Evolutionary conservation across 1,140 invertebrate genomes (phyloP).

Genomic region (Bombus superbus): DNA sequence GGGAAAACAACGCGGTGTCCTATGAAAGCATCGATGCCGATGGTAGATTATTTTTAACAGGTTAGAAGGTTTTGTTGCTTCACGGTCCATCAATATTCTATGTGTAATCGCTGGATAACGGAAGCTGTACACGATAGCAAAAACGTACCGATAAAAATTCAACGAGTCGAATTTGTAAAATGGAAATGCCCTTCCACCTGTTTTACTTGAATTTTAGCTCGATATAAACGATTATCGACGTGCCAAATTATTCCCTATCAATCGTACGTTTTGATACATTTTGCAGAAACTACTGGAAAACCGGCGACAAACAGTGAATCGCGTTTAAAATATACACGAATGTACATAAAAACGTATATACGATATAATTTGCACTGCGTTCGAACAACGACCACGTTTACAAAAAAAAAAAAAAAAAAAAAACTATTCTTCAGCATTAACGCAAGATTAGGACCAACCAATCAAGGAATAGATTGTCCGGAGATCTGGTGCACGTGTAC

Average conservation of each 20-base stretch:
- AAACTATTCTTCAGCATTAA: too few species aligned
- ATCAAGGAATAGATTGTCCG: too few species aligned
- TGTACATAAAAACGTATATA: not conserved
- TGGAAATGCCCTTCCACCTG: too few species aligned
- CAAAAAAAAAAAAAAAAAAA: too few species aligned
- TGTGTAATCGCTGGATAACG: slow-evolving; percentile 4
- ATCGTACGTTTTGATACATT: not conserved
- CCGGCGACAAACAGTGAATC: not conserved
- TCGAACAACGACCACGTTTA: too few species aligned
- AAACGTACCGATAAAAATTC: not conserved
- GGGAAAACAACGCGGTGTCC: not conserved
- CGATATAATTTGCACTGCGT: not conserved
- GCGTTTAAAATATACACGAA: too few species aligned
- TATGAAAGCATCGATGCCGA: not conserved
- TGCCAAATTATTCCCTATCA: not conserved
- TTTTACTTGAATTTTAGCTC: not conserved
- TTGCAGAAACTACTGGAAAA: not conserved
- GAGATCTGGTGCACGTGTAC: too few species aligned
- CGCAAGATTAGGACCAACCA: too few species aligned
- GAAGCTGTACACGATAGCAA: too few species aligned
- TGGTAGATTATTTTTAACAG: slow-evolving; percentile 17
- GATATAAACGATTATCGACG: too few species aligned
- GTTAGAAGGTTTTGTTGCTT: not conserved
- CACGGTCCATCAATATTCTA: slow-evolving; percentile 13
- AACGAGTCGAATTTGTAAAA: not conserved